These are phyloP conservation scores for Rhinolophus ferrumequinum DNA, from an alignment of 2,113 vertebrate species.

Conservation along the genomic window DNA sequence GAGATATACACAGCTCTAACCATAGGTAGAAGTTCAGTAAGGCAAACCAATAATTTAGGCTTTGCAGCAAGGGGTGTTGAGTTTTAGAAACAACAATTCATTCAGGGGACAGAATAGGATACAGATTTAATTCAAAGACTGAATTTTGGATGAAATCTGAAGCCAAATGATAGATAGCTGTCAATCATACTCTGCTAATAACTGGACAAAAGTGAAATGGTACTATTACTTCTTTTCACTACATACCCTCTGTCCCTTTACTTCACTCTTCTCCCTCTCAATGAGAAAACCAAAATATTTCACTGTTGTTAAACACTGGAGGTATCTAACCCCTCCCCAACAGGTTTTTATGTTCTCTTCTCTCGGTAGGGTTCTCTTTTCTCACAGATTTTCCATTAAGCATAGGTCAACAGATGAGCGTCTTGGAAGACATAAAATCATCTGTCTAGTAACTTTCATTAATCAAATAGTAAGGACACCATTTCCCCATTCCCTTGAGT, in stretches of 20 bases:
- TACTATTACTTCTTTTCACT: not conserved
- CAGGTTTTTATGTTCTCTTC: not conserved
- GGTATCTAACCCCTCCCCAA: not conserved
- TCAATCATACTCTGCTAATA: not conserved
- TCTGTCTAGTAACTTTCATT: constrained; percentile 49
- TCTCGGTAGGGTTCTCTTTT: not conserved
- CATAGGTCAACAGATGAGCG: constrained; percentile 5
- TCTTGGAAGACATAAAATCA: constrained; percentile 33
- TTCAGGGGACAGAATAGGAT: not conserved
- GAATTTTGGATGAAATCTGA: not conserved
- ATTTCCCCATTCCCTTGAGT: constrained; percentile 31
- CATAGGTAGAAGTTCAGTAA: not conserved
- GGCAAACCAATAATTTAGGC: not conserved
- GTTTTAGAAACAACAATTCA: not conserved
- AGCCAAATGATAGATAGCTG: not conserved
- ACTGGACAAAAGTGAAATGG: not conserved
- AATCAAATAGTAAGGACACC: constrained; percentile 46
- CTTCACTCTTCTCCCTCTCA: not conserved
- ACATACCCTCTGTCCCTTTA: rapidly evolving
- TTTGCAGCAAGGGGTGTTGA: not conserved
- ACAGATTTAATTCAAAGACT: not conserved
- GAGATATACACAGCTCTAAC: constrained; percentile 12
- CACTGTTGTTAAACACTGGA: not conserved
- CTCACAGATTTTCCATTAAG: constrained; percentile 26
- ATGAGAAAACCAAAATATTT: not conserved